These are phyloP conservation scores for Muraenolepis orangiensis DNA, from an alignment of 2,797 vertebrate species.

Conservation along the genomic window DNA sequence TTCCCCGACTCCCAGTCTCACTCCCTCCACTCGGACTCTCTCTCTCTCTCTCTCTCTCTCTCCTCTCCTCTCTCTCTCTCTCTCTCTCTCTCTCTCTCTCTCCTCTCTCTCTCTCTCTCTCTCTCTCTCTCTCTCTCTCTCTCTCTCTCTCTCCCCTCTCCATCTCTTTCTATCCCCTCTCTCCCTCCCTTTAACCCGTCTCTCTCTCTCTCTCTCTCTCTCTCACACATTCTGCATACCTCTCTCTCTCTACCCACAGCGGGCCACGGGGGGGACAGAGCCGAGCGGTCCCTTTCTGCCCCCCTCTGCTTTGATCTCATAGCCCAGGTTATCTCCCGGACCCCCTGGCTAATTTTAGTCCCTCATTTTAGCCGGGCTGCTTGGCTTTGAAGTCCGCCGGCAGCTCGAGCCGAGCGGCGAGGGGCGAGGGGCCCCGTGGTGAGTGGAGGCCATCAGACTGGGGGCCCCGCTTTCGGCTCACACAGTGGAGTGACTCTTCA, in stretches of 20 bases:
- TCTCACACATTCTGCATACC: constrained; percentile 41
- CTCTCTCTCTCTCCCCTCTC: constrained; percentile 44
- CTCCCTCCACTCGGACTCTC: constrained; percentile 16
- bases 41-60: constrained; percentile 16
- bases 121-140: constrained; percentile 19
- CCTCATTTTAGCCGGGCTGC: constrained; percentile 41
- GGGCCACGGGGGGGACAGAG: constrained; percentile 37
- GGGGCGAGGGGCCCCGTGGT: constrained; percentile 3
- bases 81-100: constrained; percentile 29
- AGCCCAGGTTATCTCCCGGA: constrained; percentile 60
- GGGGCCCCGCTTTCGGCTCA: too few relatives aligned
- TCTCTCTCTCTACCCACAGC: constrained; percentile 33
- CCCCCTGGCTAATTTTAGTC: constrained; percentile 66
- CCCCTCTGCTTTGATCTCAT: constrained; percentile 63
- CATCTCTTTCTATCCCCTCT: background rate
- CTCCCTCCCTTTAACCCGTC: constrained; percentile 3
- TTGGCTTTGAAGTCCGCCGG: constrained; percentile 58
- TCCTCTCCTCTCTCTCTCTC: constrained; percentile 29
- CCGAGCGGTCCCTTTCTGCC: constrained; percentile 41
- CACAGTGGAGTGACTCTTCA: too few relatives aligned
- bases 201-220: background rate
- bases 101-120: constrained; percentile 18
- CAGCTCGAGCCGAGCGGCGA: background rate
- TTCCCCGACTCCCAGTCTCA: background rate
- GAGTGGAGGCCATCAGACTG: too few relatives aligned